phyloP scores from a whole-genome alignment of 2,888 invertebrate species.

The Heliconius cydno region DNA sequence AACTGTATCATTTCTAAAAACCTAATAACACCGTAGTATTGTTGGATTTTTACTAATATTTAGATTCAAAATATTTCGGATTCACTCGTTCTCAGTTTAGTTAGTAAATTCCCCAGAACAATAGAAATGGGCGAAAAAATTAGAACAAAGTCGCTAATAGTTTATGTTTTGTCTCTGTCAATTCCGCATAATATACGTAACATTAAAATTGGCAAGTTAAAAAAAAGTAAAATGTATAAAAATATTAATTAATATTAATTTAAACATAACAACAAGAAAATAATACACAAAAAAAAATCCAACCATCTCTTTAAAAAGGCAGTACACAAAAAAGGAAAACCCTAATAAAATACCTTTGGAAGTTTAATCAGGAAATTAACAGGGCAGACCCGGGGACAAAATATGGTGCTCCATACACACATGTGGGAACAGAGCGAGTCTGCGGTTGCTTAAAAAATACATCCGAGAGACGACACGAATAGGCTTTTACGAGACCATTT shows the following conservation, averaged over 20 bases:
- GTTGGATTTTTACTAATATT: no score
- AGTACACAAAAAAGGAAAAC: constrained; percentile 70
- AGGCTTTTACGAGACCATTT: constrained; percentile 48
- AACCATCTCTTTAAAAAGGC: constrained; percentile 55
- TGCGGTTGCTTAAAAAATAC: constrained; percentile 57
- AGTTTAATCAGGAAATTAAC: constrained; percentile 82
- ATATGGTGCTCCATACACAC: constrained; percentile 62
- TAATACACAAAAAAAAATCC: background rate
- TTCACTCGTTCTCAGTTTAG: no score
- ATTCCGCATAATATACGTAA: background rate
- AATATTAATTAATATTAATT: background rate
- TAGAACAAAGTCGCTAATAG: no score
- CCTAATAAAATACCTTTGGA: constrained; percentile 64
- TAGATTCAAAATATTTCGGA: no score
- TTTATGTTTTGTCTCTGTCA: no score
- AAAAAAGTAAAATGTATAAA: background rate
- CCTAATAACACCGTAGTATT: no score
- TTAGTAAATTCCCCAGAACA: no score
- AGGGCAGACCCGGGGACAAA: constrained; percentile 73
- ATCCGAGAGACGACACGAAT: constrained; percentile 54
- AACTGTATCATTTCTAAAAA: no score
- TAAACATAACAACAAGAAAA: background rate
- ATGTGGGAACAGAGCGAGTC: constrained; percentile 64
- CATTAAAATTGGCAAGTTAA: background rate
- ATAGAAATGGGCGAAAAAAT: no score